These are phyloP conservation scores for Lucinisca nassula DNA, from an alignment of 2,888 invertebrate genomes.

Conservation along the genomic window DNA sequence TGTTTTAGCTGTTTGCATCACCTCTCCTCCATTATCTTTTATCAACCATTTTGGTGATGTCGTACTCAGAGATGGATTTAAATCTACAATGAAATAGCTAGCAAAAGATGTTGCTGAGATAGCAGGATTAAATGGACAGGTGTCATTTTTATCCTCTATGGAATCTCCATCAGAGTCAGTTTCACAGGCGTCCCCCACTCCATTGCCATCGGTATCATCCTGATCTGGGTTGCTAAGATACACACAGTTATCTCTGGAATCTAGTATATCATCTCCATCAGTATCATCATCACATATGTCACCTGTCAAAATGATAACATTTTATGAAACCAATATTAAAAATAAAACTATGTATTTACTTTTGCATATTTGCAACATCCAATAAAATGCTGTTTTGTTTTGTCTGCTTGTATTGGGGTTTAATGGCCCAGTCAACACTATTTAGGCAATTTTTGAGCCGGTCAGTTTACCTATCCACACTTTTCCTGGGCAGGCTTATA, in stretches of 20 bases:
- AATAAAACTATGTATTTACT: too few species aligned
- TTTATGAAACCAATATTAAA: too few species aligned
- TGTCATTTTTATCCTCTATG: slow-evolving; percentile 93
- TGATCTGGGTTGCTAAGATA: slow-evolving; percentile 90
- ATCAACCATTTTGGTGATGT: slow-evolving; percentile 70
- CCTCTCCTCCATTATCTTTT: slow-evolving; percentile 74
- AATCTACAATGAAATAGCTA: slow-evolving; percentile 67
- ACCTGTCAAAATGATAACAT: slow-evolving; percentile 74
- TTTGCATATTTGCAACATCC: too few species aligned
- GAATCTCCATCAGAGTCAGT: slow-evolving; percentile 95
- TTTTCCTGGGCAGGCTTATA: too few species aligned
- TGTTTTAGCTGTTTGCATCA: slow-evolving; percentile 74
- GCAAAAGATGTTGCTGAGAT: slow-evolving; percentile 70
- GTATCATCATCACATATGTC: slow-evolving; percentile 89
- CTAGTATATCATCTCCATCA: slow-evolving; percentile 91
- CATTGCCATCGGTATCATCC: slow-evolving; percentile 94
- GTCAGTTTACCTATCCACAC: too few species aligned
- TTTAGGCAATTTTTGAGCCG: too few species aligned
- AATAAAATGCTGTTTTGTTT: too few species aligned
- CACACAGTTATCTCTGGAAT: slow-evolving; percentile 96
- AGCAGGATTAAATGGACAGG: slow-evolving; percentile 92
- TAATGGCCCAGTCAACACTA: too few species aligned
- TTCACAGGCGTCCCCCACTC: slow-evolving; percentile 94
- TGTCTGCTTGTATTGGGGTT: too few species aligned
- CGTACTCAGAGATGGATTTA: slow-evolving; percentile 68